phyloP scores from a whole-genome alignment of 2,797 vertebrate genomes.

The Furcifer pardalis region DNA sequence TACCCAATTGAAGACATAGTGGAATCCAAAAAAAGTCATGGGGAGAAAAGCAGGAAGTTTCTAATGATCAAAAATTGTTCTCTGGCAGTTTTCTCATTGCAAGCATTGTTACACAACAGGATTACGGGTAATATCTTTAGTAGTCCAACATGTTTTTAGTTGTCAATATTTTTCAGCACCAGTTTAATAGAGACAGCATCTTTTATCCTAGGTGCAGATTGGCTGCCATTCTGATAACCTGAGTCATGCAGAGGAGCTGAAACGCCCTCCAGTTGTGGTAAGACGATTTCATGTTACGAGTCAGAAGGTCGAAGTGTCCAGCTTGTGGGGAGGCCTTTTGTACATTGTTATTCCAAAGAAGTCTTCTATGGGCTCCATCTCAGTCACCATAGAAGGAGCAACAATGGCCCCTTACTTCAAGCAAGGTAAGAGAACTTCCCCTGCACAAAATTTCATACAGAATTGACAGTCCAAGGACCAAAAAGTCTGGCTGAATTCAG shows the following conservation, averaged over 20 bases:
- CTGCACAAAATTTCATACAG: neutral
- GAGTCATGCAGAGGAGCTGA: neutral
- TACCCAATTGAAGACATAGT: too few species aligned
- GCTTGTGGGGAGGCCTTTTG: conserved; percentile 81
- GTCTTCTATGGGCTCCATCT: conserved; percentile 49
- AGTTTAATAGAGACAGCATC: neutral
- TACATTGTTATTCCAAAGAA: conserved; percentile 75
- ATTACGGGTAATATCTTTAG: too few species aligned
- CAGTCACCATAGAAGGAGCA: conserved; percentile 71
- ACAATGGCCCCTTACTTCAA: conserved; percentile 77
- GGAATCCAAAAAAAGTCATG: too few species aligned
- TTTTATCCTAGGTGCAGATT: conserved; percentile 47
- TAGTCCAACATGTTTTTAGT: too few species aligned
- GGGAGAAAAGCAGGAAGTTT: too few species aligned
- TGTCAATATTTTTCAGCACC: neutral
- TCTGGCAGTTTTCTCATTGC: too few species aligned
- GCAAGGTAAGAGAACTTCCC: conserved; percentile 69
- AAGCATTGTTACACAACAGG: too few species aligned
- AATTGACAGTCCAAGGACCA: neutral
- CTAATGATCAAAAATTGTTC: too few species aligned
- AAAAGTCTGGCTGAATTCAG: neutral
- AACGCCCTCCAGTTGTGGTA: conserved; percentile 37
- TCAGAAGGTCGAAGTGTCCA: conserved; percentile 50
- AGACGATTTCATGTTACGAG: conserved; percentile 9
- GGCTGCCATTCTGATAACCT: conserved; percentile 57